These are phyloP conservation scores for Madoqua kirkii DNA, from an alignment of 2,113 vertebrate genomes.

Conservation along the genomic window DNA sequence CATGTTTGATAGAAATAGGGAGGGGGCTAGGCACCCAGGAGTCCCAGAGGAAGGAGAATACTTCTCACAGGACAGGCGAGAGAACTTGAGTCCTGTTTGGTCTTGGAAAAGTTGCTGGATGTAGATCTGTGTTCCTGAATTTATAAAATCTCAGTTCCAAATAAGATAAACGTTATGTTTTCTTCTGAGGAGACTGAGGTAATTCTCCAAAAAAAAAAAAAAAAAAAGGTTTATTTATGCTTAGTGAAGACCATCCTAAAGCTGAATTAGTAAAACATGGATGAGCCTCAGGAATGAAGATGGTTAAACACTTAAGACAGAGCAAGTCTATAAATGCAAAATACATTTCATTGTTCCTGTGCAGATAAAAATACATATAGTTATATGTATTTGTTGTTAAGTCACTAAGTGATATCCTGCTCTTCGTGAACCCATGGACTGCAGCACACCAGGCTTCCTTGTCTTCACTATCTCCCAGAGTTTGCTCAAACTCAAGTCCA, in stretches of 20 bases:
- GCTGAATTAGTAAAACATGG: not conserved
- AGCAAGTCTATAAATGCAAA: not conserved
- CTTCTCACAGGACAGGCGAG: not conserved
- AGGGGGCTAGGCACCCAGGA: not conserved
- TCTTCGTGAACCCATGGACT: not conserved
- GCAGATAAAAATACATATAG: not conserved
- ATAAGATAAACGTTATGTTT: not conserved
- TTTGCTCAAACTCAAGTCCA: not conserved
- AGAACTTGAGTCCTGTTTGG: not conserved
- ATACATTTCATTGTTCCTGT: not conserved
- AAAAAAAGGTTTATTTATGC: not conserved
- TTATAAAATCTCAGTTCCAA: not conserved
- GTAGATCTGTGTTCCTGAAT: not conserved
- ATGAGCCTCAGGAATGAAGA: not conserved
- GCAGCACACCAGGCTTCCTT: not conserved
- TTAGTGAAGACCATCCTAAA: not conserved
- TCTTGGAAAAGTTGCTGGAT: not conserved
- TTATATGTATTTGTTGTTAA: not conserved
- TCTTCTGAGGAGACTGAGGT: not conserved
- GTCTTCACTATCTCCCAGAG: not conserved
- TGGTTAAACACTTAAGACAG: not conserved
- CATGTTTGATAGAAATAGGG: not conserved
- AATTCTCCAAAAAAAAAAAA: not conserved
- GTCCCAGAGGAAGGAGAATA: fast-evolving
- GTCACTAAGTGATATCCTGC: not conserved